Evolutionary conservation across 2,888 invertebrate species (phyloP), one percentile per base, ranked within the genome.

Genomic region (Zygaena filipendulae): DNA sequence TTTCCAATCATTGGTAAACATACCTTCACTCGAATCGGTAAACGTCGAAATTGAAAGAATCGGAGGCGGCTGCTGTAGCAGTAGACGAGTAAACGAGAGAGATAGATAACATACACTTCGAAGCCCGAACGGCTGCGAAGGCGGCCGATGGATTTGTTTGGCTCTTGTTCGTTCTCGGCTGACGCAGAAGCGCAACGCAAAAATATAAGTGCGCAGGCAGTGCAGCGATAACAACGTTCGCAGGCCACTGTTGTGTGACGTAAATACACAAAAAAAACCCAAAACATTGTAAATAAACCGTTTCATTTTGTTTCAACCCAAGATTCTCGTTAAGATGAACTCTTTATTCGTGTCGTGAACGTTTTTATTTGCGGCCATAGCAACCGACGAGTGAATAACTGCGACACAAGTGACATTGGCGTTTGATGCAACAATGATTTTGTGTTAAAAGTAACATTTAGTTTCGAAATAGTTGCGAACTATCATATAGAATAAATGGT

Each of bases 111-210:
- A n/a, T n/a, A n/a, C n/a, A n/a, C 16, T 6, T 16, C 16, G 16
- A 16, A 16, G 5, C 7, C 4, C 16, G 16, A 16, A 16, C 5
- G 7, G 16, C 4, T 6, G 7, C 16, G 16, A 16, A 7, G 4
- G 16, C 7, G 4, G 5, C 16, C 16, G 16, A 16, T 4, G 5
- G 16, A 4, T 6, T 7, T 16, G 16, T 16, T 16, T 16, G 16
- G 7, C n/a, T n/a, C n/a, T 16, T 16, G 16, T 16, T 16, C 7
- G 5, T 16, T 16, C 7, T 16, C 16, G n/a, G n/a, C 7, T 72
- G 75, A 71, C 70, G 69, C 69, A 74, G 60, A 70, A 64, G 68
- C 77, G 70, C 74, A 63, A 69, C 64, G 68, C 77, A 70, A 72
- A 63, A 67, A 57, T 56, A 53, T 16, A 55, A 68, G 61, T 72